These are phyloP conservation scores for Desoria tigrina DNA, from an alignment of 2,888 invertebrate species.

Conservation along the genomic window DNA sequence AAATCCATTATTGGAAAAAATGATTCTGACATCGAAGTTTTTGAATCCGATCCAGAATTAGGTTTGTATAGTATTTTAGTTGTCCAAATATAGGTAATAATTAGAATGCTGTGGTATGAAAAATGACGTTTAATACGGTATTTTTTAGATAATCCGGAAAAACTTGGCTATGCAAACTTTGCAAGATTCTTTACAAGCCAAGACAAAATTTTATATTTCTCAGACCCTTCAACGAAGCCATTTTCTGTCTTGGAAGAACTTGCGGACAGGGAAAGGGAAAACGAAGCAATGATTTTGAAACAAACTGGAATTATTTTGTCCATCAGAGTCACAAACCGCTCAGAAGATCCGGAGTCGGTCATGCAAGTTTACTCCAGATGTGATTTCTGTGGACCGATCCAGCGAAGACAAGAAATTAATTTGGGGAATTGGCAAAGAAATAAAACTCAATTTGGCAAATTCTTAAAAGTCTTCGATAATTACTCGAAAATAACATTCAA, in stretches of 20 bases:
- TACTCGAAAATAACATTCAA: constrained; percentile 33
- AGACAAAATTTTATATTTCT: constrained; percentile 42
- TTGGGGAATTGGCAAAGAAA: constrained; percentile 47
- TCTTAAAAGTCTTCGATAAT: constrained; percentile 37
- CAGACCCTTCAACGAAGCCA: constrained; percentile 14
- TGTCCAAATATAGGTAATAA: too few species aligned
- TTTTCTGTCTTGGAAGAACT: neutral
- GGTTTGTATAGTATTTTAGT: too few species aligned
- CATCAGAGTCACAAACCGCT: constrained; percentile 29
- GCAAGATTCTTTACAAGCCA: constrained; percentile 39
- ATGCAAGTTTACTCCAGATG: constrained; percentile 42
- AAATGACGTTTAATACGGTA: too few species aligned
- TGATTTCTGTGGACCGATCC: constrained; percentile 33
- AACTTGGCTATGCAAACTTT: constrained; percentile 30
- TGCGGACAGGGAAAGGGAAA: constrained; percentile 1
- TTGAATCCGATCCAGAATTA: too few species aligned
- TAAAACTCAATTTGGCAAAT: constrained; percentile 41
- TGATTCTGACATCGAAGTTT: neutral
- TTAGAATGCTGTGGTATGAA: too few species aligned
- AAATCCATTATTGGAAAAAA: neutral
- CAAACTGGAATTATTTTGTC: constrained; percentile 41
- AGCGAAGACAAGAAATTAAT: constrained; percentile 30
- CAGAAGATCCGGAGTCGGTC: constrained; percentile 30
- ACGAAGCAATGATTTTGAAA: constrained; percentile 31
- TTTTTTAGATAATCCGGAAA: neutral